phyloP scores from a whole-genome alignment of 2,888 invertebrate genomes.

The Sminthurides aquaticus region DNA sequence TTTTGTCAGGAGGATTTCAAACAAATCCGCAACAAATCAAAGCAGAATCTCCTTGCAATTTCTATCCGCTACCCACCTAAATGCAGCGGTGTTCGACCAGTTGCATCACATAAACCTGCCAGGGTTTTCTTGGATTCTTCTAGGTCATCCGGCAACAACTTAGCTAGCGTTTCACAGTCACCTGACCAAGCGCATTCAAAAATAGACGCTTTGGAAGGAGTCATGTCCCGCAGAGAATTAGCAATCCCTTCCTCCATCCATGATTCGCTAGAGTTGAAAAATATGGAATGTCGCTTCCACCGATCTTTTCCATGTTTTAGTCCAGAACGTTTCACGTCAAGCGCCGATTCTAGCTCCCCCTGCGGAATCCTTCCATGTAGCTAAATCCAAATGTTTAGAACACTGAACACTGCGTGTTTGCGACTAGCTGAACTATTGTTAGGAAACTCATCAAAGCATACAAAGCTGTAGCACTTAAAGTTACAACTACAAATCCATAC shows the following conservation, averaged over 20 bases:
- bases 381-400: no score
- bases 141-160: conserved; percentile 16
- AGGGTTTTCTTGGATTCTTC: conserved; percentile 1
- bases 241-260: conserved; percentile 35
- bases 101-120: conserved; percentile 5
- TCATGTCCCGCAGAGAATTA: conserved; percentile 26
- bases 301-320: neutral
- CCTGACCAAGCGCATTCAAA: conserved; percentile 39
- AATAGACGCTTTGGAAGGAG: conserved; percentile 26
- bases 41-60: neutral
- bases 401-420: no score
- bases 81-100: conserved; percentile 19
- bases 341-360: conserved; percentile 8
- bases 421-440: no score
- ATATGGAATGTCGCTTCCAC: conserved; percentile 30
- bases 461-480: no score
- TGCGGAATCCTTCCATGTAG: neutral
- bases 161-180: conserved; percentile 20
- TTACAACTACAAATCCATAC: no score
- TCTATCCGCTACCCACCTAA: conserved; percentile 5
- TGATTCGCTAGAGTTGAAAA: conserved; percentile 30
- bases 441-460: no score
- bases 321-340: neutral
- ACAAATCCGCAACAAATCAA: neutral
- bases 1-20: neutral